Conservation (phyloP, 2,113 vertebrate species). For the Numenius arquata region DNA sequence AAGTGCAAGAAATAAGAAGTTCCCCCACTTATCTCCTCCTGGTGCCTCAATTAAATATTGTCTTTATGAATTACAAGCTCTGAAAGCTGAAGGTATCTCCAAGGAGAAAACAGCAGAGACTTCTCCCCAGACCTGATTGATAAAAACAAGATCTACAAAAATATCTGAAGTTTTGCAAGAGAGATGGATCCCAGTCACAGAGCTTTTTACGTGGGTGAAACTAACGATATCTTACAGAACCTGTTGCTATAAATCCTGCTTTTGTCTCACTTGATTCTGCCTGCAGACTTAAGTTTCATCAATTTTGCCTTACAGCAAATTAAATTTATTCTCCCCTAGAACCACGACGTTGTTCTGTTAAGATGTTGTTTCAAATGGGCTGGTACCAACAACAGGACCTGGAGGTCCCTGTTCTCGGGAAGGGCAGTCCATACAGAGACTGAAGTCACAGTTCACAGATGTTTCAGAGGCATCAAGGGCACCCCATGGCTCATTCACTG, state of each 20-base stretch:
- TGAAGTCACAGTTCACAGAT: neutral
- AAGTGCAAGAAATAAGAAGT: neutral
- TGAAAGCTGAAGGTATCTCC: neutral
- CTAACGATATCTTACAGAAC: neutral
- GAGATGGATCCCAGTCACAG: neutral
- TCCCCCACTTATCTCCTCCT: neutral
- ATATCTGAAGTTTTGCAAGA: neutral
- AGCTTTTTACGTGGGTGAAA: neutral
- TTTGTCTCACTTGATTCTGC: neutral
- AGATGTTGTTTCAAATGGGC: neutral
- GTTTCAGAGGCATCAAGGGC: neutral
- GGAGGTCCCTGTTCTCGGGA: neutral
- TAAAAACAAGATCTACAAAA: neutral
- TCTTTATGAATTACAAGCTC: neutral
- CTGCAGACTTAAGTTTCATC: neutral
- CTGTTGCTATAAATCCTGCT: neutral
- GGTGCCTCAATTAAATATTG: neutral
- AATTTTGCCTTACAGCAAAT: neutral
- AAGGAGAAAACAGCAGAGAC: neutral
- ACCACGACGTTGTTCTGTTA: neutral
- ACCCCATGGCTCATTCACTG: neutral
- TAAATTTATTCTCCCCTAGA: neutral
- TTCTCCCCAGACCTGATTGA: neutral
- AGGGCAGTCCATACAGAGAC: neutral
- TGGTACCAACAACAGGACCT: neutral